These are phyloP conservation scores for Drosophila neutralis DNA, from an alignment of 2,888 invertebrate genomes.

Conservation along the genomic window DNA sequence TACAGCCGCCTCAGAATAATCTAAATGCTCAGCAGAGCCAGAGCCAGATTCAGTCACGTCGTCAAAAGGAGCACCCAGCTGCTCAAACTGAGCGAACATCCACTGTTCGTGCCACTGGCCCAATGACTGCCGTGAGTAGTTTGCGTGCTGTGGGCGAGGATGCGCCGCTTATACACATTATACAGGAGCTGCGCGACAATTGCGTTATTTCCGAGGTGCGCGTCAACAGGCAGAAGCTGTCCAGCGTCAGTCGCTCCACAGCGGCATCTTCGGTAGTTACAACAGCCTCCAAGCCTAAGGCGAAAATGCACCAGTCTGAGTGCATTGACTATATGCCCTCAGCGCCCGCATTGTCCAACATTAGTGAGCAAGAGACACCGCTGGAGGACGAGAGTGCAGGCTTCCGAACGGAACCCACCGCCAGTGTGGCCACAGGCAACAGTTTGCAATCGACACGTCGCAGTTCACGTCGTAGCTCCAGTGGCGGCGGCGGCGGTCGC, in stretches of 20 bases:
- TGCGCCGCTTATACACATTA: slow-evolving; percentile 83
- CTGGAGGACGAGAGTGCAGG: slow-evolving; percentile 40
- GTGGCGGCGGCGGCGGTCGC: slow-evolving; percentile 75
- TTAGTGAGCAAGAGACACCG: slow-evolving; percentile 66
- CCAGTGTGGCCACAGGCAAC: slow-evolving; percentile 23
- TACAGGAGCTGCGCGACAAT: slow-evolving; percentile 83
- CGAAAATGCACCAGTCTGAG: slow-evolving; percentile 27
- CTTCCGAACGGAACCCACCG: slow-evolving; percentile 23
- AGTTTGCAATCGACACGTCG: slow-evolving; percentile 38
- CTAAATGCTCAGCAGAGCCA: slow-evolving; percentile 36
- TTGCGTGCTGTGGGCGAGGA: slow-evolving; percentile 63
- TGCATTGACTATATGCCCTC: slow-evolving; percentile 50
- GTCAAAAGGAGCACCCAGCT: slow-evolving; percentile 28
- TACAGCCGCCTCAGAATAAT: slow-evolving; percentile 41
- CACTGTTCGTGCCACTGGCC: slow-evolving; percentile 9
- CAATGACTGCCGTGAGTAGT: slow-evolving; percentile 72
- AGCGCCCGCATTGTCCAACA: slow-evolving; percentile 60
- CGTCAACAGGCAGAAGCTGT: slow-evolving; percentile 79
- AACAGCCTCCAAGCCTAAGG: slow-evolving; percentile 2
- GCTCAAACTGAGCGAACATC: slow-evolving; percentile 2
- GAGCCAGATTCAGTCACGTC: slow-evolving; percentile 26
- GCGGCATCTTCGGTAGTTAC: neutral
- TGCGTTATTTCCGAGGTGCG: slow-evolving; percentile 83
- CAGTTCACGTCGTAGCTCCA: slow-evolving; percentile 59
- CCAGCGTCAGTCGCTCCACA: slow-evolving; percentile 15